Evolutionary conservation across 1,140 invertebrate species (phyloP), one percentile per base, ranked within the genome.

Genomic region (Penaeus indicus): DNA sequence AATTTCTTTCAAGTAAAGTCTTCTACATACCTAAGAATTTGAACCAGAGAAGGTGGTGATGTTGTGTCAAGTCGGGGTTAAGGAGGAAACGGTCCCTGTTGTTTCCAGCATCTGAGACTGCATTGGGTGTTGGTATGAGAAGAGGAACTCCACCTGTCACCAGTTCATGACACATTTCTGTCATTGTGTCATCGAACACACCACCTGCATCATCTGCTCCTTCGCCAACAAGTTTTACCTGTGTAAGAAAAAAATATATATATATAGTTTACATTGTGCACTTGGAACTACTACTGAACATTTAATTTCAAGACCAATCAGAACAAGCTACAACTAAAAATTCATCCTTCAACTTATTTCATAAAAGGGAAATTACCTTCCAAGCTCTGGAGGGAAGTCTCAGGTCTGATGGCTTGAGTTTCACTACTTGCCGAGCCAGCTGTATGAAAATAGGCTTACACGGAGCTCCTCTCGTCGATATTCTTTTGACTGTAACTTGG

Each of bases 161-260:
- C 19, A 95, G 93, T 92, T 95, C 94, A 90, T 94, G 93, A 91
- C 95, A 95, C 94, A 96, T 95, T 92, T 95, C 95, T 7, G 95
- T 95, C 60, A 96, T 95, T 3, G 95, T 96, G 92, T 96, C 95
- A 92, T 96, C 95, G 93, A 95, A 96, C 21, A 96, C 95, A 27
- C 95, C 95, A 0, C 95, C 93, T 27, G 95, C 95, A 93, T 96
- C 95, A 92, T 96, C 95, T 10, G 95, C 95, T 7, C 95, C 95
- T 92, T 96, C 95, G 0, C 95, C 95, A 19, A 95, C 92, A 18
- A 95, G 91, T 92, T 94, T 95, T 27, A 94, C 94, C 92, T 93
- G 80, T 32, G 0, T 22, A 61, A 82, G 54, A 90, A 10, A 88
- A 72, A 80, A 22, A 19, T 16, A n/a, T 64, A 64, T 7, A n/a